phyloP scores from a whole-genome alignment of 2,797 vertebrate genomes.

The Trichosurus vulpecula region DNA sequence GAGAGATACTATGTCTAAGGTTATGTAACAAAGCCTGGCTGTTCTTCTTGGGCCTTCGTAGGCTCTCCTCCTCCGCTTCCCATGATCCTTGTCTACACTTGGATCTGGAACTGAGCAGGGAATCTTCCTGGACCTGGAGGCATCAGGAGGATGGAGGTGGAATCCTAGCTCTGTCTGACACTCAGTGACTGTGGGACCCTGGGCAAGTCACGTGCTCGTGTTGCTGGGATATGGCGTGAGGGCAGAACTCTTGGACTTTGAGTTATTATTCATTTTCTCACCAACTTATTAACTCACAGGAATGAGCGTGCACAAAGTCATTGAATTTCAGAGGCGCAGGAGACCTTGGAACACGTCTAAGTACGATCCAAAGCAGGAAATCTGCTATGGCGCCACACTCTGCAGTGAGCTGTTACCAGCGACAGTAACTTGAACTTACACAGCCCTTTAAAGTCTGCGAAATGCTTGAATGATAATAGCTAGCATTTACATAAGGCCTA shows the following conservation, averaged over 20 bases:
- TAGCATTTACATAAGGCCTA: neutral
- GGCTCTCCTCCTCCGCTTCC: neutral
- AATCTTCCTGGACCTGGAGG: neutral
- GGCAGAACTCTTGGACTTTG: neutral
- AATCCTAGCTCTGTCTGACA: neutral
- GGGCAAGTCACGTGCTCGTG: neutral
- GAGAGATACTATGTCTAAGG: neutral
- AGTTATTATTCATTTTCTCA: neutral
- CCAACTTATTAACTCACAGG: neutral
- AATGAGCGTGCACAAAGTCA: neutral
- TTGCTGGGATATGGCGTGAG: neutral
- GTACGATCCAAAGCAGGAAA: neutral
- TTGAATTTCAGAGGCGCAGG: neutral
- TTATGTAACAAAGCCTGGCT: conserved; percentile 3
- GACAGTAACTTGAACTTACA: neutral
- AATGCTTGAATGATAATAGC: neutral
- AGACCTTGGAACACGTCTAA: neutral
- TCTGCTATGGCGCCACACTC: neutral
- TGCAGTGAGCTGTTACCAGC: neutral
- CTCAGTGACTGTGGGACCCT: neutral
- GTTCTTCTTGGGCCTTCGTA: neutral
- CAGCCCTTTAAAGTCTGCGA: neutral
- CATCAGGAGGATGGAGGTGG: neutral
- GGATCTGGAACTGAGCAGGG: neutral
- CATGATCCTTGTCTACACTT: neutral